Conservation (phyloP, 2,888 invertebrate species). For the Ectobius pallidus region DNA sequence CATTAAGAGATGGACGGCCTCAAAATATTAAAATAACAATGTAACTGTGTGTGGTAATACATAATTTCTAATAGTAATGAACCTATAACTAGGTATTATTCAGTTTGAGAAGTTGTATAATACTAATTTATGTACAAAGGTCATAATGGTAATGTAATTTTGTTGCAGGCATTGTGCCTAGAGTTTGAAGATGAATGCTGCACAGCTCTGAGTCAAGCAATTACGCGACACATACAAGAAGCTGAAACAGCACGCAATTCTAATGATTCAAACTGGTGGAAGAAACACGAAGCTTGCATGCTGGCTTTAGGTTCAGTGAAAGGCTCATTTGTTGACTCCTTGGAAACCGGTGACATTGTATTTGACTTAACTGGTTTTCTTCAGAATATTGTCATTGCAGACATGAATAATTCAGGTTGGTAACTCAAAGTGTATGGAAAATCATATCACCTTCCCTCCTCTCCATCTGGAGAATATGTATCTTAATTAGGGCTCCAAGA, state of each 20-base stretch:
- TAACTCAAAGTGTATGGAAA: too few species aligned
- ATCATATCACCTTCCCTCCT: too few species aligned
- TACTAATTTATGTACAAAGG: too few species aligned
- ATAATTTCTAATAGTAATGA: too few species aligned
- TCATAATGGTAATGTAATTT: not conserved
- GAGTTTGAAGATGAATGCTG: slow-evolving; percentile 63
- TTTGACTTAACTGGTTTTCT: slow-evolving; percentile 54
- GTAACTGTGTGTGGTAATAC: too few species aligned
- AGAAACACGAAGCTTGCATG: slow-evolving; percentile 69
- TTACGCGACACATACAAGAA: slow-evolving; percentile 65
- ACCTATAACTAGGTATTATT: too few species aligned
- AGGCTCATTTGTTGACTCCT: slow-evolving; percentile 55
- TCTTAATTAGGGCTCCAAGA: too few species aligned
- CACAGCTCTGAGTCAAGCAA: slow-evolving; percentile 62
- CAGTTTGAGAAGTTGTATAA: too few species aligned
- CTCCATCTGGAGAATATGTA: too few species aligned
- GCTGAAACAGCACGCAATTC: slow-evolving; percentile 57
- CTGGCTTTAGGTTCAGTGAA: slow-evolving; percentile 64
- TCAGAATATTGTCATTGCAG: slow-evolving; percentile 58
- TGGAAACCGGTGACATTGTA: slow-evolving; percentile 49
- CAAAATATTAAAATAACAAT: too few species aligned
- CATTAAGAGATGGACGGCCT: too few species aligned
- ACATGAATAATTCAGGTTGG: slow-evolving; percentile 56
- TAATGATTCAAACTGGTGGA: slow-evolving; percentile 66
- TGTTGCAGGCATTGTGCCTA: slow-evolving; percentile 54